Percentiles rank a stretch among this genome's conserved stretches.
Conservation (phyloP, 2,888 invertebrate genomes). For the Bembecia ichneumoniformis region DNA sequence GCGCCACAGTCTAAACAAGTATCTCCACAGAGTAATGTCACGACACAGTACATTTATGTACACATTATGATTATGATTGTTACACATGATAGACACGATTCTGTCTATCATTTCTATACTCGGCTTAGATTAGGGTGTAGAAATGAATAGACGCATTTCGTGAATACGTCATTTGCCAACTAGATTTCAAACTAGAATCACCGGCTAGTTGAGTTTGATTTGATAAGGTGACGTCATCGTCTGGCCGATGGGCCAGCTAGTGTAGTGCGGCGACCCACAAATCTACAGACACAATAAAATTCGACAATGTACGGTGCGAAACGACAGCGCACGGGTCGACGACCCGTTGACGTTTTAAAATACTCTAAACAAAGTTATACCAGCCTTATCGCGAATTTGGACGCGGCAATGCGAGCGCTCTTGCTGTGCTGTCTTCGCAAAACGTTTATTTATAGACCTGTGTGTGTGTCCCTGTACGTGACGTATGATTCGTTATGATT, state of each 20-base stretch:
- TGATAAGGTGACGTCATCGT: slow-evolving; percentile 59
- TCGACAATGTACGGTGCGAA: slow-evolving; percentile 62
- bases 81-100: slow-evolving; percentile 46
- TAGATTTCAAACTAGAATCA: slow-evolving; percentile 49
- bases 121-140: slow-evolving; percentile 55
- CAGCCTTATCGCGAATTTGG: slow-evolving; percentile 63
- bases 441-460: slow-evolving; percentile 61
- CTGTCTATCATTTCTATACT: slow-evolving; percentile 41
- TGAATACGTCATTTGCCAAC: slow-evolving; percentile 42
- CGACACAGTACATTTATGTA: too few species aligned
- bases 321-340: slow-evolving; percentile 49
- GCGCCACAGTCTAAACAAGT: too few species aligned
- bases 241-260: slow-evolving; percentile 46
- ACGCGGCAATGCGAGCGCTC: slow-evolving; percentile 46
- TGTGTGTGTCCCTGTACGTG: slow-evolving; percentile 56
- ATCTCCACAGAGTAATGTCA: too few species aligned
- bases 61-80: too few species aligned
- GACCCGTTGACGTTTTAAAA: slow-evolving; percentile 70
- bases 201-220: slow-evolving; percentile 52
- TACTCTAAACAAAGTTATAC: slow-evolving; percentile 47
- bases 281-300: slow-evolving; percentile 70
- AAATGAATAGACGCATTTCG: slow-evolving; percentile 52
- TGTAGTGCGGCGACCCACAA: slow-evolving; percentile 59
- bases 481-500: slow-evolving; percentile 54
- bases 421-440: slow-evolving; percentile 50